These are phyloP conservation scores for Atethmia centrago DNA, from an alignment of 2,888 invertebrate genomes.

Conservation along the genomic window DNA sequence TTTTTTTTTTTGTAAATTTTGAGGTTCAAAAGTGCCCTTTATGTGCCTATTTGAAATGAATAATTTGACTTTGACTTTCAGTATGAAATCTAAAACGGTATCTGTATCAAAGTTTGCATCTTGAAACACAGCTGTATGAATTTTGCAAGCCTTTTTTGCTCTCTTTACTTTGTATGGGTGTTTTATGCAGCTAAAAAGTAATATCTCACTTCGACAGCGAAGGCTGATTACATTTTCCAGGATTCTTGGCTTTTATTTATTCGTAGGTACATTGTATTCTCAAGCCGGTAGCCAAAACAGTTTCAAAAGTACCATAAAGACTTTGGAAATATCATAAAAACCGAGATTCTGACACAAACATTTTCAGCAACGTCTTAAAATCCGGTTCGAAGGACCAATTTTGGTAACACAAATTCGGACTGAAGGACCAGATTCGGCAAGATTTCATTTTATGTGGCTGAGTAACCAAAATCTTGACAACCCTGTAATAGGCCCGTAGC, in stretches of 20 bases:
- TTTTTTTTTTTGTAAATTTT: too few relatives aligned
- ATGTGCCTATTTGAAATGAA: too few relatives aligned
- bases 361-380: constrained; percentile 28
- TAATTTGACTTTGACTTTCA: too few relatives aligned
- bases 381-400: constrained; percentile 24
- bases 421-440: constrained; percentile 28
- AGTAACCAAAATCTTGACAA: constrained; percentile 37
- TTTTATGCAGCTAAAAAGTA: constrained; percentile 24
- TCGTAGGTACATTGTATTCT: constrained; percentile 31
- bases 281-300: background rate
- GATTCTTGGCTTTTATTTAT: constrained; percentile 30
- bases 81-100: background rate
- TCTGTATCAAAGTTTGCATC: background rate
- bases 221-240: constrained; percentile 35
- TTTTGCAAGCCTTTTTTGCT: constrained; percentile 6
- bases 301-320: constrained; percentile 35
- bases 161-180: constrained; percentile 3
- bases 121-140: background rate
- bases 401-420: constrained; percentile 26
- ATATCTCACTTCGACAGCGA: constrained; percentile 30
- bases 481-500: constrained; percentile 25
- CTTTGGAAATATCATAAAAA: constrained; percentile 28
- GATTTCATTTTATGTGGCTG: constrained; percentile 45
- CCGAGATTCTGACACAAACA: constrained; percentile 21
- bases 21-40: too few relatives aligned